A percentile compares a stretch with the other conserved stretches of the same genome.
Evolutionary conservation across 2,888 invertebrate species (phyloP).

Genomic region (Cephus pygmeus): DNA sequence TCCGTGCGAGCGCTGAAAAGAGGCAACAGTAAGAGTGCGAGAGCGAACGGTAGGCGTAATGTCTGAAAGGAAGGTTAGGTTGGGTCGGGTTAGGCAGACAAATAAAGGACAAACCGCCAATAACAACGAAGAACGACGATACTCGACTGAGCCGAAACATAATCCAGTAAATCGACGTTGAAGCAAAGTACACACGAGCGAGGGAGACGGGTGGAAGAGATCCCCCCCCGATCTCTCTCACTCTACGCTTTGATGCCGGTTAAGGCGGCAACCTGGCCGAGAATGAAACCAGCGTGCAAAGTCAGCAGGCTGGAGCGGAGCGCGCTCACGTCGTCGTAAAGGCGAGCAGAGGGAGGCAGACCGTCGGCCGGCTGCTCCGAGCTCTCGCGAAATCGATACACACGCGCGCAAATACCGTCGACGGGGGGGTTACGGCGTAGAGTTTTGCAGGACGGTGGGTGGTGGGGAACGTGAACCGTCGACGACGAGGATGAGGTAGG

Average conservation of each 20-base stretch:
- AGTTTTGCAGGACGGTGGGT: neutral
- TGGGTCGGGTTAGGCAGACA: neutral
- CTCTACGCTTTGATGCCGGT: neutral
- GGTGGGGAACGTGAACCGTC: neutral
- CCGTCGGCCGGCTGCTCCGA: neutral
- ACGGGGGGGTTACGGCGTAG: neutral
- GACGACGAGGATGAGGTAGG: conserved; percentile 13
- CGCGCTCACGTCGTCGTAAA: neutral
- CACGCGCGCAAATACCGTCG: conserved; percentile 4
- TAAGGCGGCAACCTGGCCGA: neutral
- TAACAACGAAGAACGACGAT: neutral
- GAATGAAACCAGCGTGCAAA: neutral
- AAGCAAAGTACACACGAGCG: neutral
- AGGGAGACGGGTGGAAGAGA: no score
- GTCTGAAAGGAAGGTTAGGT: neutral
- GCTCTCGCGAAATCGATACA: conserved; percentile 11
- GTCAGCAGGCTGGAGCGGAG: neutral
- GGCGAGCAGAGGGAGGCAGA: neutral
- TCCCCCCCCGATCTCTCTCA: no score
- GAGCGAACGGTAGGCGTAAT: neutral
- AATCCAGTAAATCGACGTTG: neutral
- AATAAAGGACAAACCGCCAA: neutral
- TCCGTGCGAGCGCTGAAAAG: conserved; percentile 1
- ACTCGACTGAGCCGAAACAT: neutral
- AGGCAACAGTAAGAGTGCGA: neutral